Evolutionary conservation across 1,140 invertebrate species (phyloP).

Genomic region (Danaus melanippus): DNA sequence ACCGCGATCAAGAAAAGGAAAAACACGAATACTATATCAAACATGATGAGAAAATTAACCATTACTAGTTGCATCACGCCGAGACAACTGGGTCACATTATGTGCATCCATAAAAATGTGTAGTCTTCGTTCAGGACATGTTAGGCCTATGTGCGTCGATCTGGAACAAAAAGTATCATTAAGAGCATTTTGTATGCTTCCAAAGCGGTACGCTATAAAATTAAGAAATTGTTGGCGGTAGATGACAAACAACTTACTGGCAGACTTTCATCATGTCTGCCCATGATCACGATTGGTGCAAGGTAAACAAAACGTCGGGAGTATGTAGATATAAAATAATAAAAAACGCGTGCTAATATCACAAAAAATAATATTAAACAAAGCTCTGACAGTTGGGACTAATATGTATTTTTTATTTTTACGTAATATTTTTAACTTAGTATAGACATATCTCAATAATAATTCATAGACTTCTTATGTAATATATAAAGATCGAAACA

Average conservation of each 20-base stretch:
- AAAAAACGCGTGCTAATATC: no score
- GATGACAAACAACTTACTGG: neutral
- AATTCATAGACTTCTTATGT: neutral
- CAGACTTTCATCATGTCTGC: no score
- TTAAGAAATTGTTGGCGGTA: no score
- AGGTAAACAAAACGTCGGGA: no score
- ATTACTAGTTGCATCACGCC: slow-evolving; percentile 83
- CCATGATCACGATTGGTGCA: no score
- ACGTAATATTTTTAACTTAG: no score
- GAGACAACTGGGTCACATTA: slow-evolving; percentile 42
- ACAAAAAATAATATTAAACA: no score
- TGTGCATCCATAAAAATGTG: slow-evolving; percentile 25
- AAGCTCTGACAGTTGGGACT: no score
- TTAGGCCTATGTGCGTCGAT: slow-evolving; percentile 3
- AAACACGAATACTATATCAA: slow-evolving; percentile 88
- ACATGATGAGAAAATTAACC: slow-evolving; percentile 88
- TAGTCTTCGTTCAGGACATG: slow-evolving; percentile 17
- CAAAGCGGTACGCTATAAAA: no score
- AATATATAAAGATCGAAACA: neutral
- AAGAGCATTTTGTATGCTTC: neutral
- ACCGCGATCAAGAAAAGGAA: slow-evolving; percentile 87
- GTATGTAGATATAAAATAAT: no score
- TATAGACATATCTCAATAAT: no score
- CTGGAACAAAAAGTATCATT: slow-evolving; percentile 22
- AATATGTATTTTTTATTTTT: no score